Base-by-base conservation (phyloP, 1,140 invertebrate species). In the Medauroidea extradentata region DNA sequence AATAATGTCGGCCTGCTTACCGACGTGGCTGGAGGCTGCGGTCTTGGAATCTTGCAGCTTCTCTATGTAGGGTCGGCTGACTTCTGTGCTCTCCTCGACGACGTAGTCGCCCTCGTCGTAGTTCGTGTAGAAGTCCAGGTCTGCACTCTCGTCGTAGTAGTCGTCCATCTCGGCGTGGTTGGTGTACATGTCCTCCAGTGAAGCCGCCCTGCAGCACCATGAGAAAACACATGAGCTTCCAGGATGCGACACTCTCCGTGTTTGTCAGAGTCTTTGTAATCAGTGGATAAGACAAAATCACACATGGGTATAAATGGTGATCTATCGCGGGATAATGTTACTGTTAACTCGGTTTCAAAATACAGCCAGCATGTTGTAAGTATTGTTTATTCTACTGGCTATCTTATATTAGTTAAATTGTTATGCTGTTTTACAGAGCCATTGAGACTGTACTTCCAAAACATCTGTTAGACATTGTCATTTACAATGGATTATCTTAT, bases 161-260 rank as follows among this genome's bases (percentile, higher is more conserved):
- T 48, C 59, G 29, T 27, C 39, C 49, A 27, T 8, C 44, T 44
- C 16, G 25, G 56, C 68, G 52, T 78, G 80, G 60, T 84, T 82
- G 56, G 75, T 74, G 66, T 84, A 83, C 27, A 85, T 75, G 60
- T 85, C 83, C 62, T 85, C 80, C 19, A 85, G 63, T 11, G 81
- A 83, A 1, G 83, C 77, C 9, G 80, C 83, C 57, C 83, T 84
- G 58, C 1, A n/a, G 16, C 11, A 23, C 8, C 16, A 1, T 13
- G 19, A 1, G 8, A 7, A 14, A 50, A 23, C 3, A 19, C 19
- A 16, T 46, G 18, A 19, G 2, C 2, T 16, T 13, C 8, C 3
- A 8, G 9, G 43, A 18, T 7, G 5, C 4, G 5, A 4, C 4
- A 19, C 43, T 4, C 43, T 44, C 43, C 5, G 21, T 7, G 5